These are phyloP conservation scores for Tetanocera ferruginea DNA, from an alignment of 2,888 invertebrate genomes.

Conservation along the genomic window DNA sequence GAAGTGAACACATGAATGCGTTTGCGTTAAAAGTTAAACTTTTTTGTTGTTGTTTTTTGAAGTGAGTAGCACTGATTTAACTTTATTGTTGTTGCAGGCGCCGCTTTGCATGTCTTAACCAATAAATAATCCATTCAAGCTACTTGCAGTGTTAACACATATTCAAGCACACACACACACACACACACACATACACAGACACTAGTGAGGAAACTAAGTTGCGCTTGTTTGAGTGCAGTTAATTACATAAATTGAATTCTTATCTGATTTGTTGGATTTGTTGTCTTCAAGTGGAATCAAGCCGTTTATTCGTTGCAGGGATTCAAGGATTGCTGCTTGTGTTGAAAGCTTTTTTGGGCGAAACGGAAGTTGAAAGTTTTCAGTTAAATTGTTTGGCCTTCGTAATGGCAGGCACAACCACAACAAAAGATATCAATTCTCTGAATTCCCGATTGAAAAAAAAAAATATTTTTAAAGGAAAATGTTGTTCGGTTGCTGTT, in stretches of 20 bases:
- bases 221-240: neutral
- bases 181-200: neutral
- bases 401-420: neutral
- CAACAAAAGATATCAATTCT: too few species aligned
- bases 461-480: too few species aligned
- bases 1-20: neutral
- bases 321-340: neutral
- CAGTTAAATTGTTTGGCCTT: constrained; percentile 12
- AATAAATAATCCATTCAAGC: constrained; percentile 18
- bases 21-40: constrained; percentile 15
- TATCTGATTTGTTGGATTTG: constrained; percentile 28
- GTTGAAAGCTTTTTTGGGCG: neutral
- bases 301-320: neutral
- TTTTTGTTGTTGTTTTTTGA: neutral
- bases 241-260: constrained; percentile 38
- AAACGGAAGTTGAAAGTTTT: constrained; percentile 17
- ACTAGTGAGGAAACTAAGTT: neutral
- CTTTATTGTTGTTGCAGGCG: neutral
- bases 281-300: constrained; percentile 9
- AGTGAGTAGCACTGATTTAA: neutral
- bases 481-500: too few species aligned
- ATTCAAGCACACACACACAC: neutral
- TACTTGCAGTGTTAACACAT: neutral
- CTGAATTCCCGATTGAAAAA: too few species aligned
- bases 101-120: constrained; percentile 4